Conservation (phyloP, 2,797 vertebrate genomes). For the Urocyon cinereoargenteus region DNA sequence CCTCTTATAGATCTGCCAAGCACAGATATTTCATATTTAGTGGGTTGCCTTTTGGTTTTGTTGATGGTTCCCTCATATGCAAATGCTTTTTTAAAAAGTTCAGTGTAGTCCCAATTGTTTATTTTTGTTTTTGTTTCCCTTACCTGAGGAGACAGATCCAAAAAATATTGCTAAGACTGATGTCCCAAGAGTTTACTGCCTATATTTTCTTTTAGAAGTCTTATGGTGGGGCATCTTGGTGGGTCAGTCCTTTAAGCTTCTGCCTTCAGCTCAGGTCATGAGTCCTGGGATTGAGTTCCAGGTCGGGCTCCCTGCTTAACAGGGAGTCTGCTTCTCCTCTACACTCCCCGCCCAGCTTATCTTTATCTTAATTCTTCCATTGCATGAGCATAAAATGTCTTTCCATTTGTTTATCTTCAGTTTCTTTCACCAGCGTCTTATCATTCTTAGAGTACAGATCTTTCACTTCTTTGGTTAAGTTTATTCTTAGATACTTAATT, state of each 20-base stretch:
- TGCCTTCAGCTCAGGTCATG: too few relatives aligned
- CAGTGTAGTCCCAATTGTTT: neutral
- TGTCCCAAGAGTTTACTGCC: neutral
- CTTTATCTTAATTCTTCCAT: neutral
- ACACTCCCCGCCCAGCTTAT: too few relatives aligned
- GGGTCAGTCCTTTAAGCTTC: too few relatives aligned
- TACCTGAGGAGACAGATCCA: neutral
- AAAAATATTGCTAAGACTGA: neutral
- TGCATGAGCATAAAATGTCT: neutral
- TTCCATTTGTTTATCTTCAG: neutral
- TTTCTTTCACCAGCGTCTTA: neutral
- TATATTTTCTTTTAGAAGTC: neutral
- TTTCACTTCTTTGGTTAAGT: neutral
- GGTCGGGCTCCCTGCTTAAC: too few relatives aligned
- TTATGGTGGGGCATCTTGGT: neutral
- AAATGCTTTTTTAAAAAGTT: neutral
- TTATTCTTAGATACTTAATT: neutral
- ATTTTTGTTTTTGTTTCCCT: neutral
- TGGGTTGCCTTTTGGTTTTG: neutral
- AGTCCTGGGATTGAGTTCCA: too few relatives aligned
- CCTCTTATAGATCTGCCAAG: neutral
- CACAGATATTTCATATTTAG: neutral
- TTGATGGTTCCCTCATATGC: neutral
- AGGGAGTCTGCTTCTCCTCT: too few relatives aligned
- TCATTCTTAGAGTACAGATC: neutral